Conservation (phyloP, 2,888 invertebrate species). For the Eurytoma californica region DNA sequence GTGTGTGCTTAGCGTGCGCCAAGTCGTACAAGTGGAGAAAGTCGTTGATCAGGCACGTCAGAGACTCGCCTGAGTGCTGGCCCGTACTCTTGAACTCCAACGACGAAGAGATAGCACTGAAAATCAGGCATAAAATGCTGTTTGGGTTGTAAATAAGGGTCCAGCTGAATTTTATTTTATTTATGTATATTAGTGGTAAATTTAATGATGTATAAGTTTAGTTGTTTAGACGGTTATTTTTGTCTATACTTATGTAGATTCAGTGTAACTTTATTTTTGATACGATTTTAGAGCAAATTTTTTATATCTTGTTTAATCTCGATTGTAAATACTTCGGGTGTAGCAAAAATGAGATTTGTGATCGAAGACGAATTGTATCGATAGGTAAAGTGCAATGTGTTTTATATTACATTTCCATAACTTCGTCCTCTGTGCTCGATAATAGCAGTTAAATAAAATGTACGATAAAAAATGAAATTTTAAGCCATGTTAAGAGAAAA, state of each 20-base stretch:
- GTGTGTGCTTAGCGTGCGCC: conserved; percentile 69
- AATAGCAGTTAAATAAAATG: too few relatives aligned
- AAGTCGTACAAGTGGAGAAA: conserved; percentile 74
- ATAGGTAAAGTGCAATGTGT: too few relatives aligned
- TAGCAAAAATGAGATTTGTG: background rate
- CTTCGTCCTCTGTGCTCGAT: too few relatives aligned
- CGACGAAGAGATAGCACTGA: conserved; percentile 68
- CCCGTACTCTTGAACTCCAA: conserved; percentile 69
- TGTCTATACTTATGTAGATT: too few relatives aligned
- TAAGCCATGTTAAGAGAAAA: too few relatives aligned
- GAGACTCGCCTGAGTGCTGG: conserved; percentile 72
- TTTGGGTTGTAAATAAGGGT: conserved; percentile 35
- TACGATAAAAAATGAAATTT: too few relatives aligned
- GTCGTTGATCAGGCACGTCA: conserved; percentile 71
- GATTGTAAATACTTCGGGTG: background rate
- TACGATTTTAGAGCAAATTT: background rate
- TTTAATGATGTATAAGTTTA: too few relatives aligned
- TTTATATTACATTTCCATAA: too few relatives aligned
- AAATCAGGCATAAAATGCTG: conserved; percentile 68
- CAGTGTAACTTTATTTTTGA: background rate
- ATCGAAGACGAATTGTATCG: too few relatives aligned
- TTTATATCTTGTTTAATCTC: background rate
- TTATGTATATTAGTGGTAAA: background rate
- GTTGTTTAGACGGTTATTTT: too few relatives aligned
- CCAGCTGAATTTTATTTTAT: background rate